These are phyloP conservation scores for Bradypodion ventrale DNA, from an alignment of 2,797 vertebrate genomes.

Conservation along the genomic window DNA sequence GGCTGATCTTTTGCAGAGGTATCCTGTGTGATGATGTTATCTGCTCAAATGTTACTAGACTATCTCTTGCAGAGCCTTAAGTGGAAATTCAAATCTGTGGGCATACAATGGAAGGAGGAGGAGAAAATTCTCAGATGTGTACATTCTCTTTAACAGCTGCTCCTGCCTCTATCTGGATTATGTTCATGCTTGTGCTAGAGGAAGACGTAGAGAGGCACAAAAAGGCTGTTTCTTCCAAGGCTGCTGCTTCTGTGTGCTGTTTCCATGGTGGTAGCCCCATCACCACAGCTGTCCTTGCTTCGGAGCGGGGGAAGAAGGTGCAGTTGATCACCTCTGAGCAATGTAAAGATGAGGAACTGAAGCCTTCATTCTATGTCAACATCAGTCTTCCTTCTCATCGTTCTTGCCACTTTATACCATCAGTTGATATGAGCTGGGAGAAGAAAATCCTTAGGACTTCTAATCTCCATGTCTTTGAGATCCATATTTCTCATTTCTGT, in stretches of 20 bases:
- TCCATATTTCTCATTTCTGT: neutral
- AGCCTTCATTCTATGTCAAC: neutral
- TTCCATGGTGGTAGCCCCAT: neutral
- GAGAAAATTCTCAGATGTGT: slow-evolving; percentile 41
- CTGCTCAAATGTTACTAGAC: slow-evolving; percentile 64
- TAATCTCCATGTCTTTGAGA: neutral
- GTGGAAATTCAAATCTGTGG: slow-evolving; percentile 69
- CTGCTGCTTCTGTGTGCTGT: neutral
- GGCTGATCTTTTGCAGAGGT: slow-evolving; percentile 67
- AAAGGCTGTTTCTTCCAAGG: neutral
- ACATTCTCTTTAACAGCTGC: neutral
- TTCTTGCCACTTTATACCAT: neutral
- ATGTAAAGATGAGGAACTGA: neutral
- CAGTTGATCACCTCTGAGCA: neutral
- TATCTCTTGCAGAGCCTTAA: slow-evolving; percentile 65
- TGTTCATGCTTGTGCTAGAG: neutral
- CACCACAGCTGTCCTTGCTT: neutral
- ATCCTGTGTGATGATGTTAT: slow-evolving; percentile 71
- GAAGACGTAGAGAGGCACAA: neutral
- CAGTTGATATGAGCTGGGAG: neutral
- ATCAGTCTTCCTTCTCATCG: neutral
- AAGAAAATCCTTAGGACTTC: neutral
- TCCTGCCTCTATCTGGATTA: neutral
- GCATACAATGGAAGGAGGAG: slow-evolving; percentile 60
- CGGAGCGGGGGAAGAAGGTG: neutral